Base-by-base conservation (phyloP, 1,140 invertebrate species). In the Cherax destructor region DNA sequence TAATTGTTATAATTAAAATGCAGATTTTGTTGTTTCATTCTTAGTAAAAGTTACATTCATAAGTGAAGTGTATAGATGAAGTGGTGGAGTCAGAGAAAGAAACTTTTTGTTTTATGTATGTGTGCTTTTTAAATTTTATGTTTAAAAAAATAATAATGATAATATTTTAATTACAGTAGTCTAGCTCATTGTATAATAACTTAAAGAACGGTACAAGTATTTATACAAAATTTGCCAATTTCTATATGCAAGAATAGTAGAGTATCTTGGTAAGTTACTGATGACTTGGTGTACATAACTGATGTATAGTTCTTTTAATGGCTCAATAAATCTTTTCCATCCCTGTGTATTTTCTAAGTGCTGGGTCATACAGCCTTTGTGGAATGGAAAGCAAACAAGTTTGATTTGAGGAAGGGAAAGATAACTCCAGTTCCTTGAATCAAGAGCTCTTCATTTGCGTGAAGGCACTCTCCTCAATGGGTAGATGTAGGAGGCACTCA, bases 291-390 rank as follows among this genome's bases (percentile, higher is more conserved):
- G n/a, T 85, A 47, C 50, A 76, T 49, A 74, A 76, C 50, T 61
- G 6, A 30, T 52, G 72, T 76, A 65, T 65, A 65, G 65, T 85
- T 85, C 52, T 85, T 52, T 65, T 56, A 76, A 41, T 50, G 41
- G 83, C 83, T 85, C 69, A 85, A 76, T 49, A 85, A 85, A 56
- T 47, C 47, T 50, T 47, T 16, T 50, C 65, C 76, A 61, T 50
- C 49, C 47, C 50, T 50, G 24, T 74, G 59, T 47, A 65, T 69
- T 74, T 9, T 11, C 24, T 85, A 24, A 65, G 65, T 74, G 59
- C 11, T 52, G 59, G 50, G 30, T 41, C 30, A 41, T 41, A 41
- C 30, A 41, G 30, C 30, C 30, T 41, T 41, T 41, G 30, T 41
- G 30, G 30, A 41, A 41, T 41, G 30, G 30, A 41, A 41, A 41